A percentile compares a stretch with the other conserved stretches of the same genome.
Conservation (phyloP, 2,113 vertebrate genomes). For the Manacus vitellinus region DNA sequence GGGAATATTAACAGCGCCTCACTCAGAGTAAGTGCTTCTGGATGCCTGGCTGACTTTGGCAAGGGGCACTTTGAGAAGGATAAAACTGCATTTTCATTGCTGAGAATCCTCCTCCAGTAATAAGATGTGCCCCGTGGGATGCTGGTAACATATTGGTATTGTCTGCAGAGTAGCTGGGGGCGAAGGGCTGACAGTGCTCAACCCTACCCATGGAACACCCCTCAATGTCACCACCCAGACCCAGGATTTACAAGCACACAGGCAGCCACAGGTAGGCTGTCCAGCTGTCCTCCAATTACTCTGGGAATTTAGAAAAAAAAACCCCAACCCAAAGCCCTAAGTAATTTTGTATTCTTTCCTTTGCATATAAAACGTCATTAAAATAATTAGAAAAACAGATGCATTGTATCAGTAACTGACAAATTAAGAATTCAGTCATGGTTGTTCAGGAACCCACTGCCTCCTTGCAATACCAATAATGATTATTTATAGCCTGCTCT, state of each 20-base stretch:
- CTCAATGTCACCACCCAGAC: neutral
- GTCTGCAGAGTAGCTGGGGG: neutral
- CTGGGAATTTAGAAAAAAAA: neutral
- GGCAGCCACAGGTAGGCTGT: neutral
- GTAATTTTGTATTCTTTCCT: neutral
- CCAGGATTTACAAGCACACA: neutral
- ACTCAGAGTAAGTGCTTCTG: neutral
- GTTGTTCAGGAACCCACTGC: neutral
- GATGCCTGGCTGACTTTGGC: conserved; percentile 41
- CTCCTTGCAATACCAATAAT: conserved; percentile 13
- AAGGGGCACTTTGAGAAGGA: conserved; percentile 43
- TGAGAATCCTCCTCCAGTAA: neutral
- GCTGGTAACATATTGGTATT: neutral
- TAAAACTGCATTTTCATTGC: conserved; percentile 42
- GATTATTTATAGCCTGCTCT: conserved; percentile 39
- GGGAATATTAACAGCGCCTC: neutral
- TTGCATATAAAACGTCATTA: neutral
- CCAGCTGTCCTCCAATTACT: neutral
- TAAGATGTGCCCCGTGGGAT: conserved; percentile 11
- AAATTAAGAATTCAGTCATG: conserved; percentile 21
- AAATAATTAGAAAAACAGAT: conserved; percentile 26
- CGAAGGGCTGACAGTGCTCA: neutral
- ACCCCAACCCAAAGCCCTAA: neutral
- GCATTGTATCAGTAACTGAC: conserved; percentile 8
- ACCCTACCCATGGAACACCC: neutral